phyloP scores from a whole-genome alignment of 2,797 vertebrate genomes.

The Cyclopterus lumpus region DNA sequence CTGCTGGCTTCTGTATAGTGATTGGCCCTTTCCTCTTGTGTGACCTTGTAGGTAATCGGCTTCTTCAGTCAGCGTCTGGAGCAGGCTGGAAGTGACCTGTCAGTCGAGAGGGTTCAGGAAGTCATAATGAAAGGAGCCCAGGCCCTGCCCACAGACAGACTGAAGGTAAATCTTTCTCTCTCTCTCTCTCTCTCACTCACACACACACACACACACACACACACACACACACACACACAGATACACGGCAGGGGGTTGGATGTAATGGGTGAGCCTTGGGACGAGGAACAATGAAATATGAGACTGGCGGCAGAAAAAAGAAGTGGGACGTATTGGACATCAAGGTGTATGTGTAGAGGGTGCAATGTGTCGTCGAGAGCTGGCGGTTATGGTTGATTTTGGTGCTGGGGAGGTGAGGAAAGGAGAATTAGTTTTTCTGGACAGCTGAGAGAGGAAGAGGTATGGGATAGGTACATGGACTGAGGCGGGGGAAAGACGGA shows the following conservation, averaged over 20 bases:
- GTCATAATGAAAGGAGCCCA: slow-evolving; percentile 98
- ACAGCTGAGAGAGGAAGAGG: slow-evolving; percentile 51
- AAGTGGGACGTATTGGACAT: slow-evolving; percentile 33
- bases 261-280: slow-evolving; percentile 15
- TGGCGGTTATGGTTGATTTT: background rate
- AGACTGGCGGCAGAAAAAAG: slow-evolving; percentile 20
- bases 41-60: slow-evolving; percentile 88
- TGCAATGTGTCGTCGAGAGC: slow-evolving; percentile 31
- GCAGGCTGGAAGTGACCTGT: slow-evolving; percentile 94
- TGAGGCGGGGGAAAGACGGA: slow-evolving; percentile 39
- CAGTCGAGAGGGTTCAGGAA: slow-evolving; percentile 96
- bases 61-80: slow-evolving; percentile 96
- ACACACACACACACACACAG: slow-evolving; percentile 13
- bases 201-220: slow-evolving; percentile 6
- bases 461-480: slow-evolving; percentile 32
- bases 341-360: slow-evolving; percentile 15
- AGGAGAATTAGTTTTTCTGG: slow-evolving; percentile 36
- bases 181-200: background rate
- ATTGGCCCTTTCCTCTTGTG: slow-evolving; percentile 39
- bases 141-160: slow-evolving; percentile 93
- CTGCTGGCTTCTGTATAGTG: background rate
- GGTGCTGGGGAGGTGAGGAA: slow-evolving; percentile 18
- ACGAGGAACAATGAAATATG: slow-evolving; percentile 43
- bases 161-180: slow-evolving; percentile 86
- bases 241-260: slow-evolving; percentile 9